Evolutionary conservation across 2,797 vertebrate genomes (phyloP).

Genomic region (Acestrorhynchus altus): DNA sequence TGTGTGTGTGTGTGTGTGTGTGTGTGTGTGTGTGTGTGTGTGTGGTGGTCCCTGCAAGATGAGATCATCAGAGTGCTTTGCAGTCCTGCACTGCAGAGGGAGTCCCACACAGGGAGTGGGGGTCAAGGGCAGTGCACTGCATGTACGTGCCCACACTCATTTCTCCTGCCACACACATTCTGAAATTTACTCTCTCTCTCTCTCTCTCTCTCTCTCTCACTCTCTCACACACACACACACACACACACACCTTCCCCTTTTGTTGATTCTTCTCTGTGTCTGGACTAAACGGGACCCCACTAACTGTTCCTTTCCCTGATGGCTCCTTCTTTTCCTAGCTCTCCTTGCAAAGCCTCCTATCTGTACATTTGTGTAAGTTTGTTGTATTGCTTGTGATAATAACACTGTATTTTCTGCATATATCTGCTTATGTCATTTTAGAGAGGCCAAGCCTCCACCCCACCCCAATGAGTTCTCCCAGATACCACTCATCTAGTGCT

Average conservation of each 20-base stretch:
- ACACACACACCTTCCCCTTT: too few species aligned
- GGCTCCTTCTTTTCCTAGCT: neutral
- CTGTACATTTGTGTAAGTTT: neutral
- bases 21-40: slow-evolving; percentile 28
- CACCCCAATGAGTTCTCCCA: neutral
- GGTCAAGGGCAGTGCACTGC: slow-evolving; percentile 47
- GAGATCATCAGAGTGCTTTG: slow-evolving; percentile 57
- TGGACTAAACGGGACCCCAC: slow-evolving; percentile 16
- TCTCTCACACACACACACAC: neutral
- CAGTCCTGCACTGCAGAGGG: slow-evolving; percentile 57
- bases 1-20: slow-evolving; percentile 23
- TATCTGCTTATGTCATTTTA: neutral
- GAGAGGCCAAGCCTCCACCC: neutral
- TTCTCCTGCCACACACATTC: neutral
- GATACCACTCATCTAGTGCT: neutral
- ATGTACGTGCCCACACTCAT: neutral
- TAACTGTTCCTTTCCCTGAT: slow-evolving; percentile 10
- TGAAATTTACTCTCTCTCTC: neutral
- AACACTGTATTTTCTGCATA: neutral
- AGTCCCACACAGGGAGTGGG: slow-evolving; percentile 43
- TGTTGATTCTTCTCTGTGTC: neutral
- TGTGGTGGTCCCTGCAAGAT: slow-evolving; percentile 54
- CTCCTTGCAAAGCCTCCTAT: neutral
- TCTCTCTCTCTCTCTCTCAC: neutral
- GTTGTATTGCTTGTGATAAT: neutral